These are phyloP conservation scores for Atopsyche davidsoni DNA, from an alignment of 1,140 invertebrate genomes.

Conservation along the genomic window DNA sequence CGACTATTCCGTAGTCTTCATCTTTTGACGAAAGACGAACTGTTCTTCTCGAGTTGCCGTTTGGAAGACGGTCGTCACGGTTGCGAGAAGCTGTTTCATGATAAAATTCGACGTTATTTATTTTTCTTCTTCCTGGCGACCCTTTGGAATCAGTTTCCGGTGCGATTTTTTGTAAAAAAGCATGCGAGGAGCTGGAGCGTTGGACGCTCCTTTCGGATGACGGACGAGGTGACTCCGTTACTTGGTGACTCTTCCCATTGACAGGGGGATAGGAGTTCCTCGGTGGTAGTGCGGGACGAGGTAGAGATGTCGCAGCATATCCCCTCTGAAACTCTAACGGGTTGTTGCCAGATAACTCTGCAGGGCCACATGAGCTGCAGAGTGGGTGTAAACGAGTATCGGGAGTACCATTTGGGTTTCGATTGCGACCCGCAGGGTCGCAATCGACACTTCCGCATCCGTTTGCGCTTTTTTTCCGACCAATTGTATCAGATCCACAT, in stretches of 20 bases:
- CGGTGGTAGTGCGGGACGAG: constrained; percentile 50
- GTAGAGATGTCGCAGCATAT: constrained; percentile 48
- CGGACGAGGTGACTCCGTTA: constrained; percentile 44
- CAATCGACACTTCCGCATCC: constrained; percentile 18
- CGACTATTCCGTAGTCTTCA: constrained; percentile 10
- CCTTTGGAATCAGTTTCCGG: constrained; percentile 10
- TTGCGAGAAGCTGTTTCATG: too few relatives aligned
- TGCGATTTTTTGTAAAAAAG: constrained; percentile 42
- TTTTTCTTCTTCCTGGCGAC: not conserved
- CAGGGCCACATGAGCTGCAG: constrained; percentile 36
- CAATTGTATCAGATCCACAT: constrained; percentile 36
- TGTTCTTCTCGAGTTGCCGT: too few relatives aligned
- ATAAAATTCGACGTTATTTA: too few relatives aligned
- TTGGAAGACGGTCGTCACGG: not conserved
- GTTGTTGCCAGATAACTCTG: constrained; percentile 47
- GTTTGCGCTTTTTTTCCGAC: constrained; percentile 10
- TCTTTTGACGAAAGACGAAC: constrained; percentile 17
- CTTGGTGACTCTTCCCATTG: constrained; percentile 45
- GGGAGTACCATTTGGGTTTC: constrained; percentile 11
- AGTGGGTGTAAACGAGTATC: constrained; percentile 22
- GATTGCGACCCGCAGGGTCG: constrained; percentile 5
- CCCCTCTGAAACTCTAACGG: constrained; percentile 51
- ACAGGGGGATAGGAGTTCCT: constrained; percentile 55
- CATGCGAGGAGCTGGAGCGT: constrained; percentile 48
- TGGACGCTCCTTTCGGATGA: constrained; percentile 48